Conservation (phyloP, 1,140 invertebrate genomes). For the Papilio polytes region DNA sequence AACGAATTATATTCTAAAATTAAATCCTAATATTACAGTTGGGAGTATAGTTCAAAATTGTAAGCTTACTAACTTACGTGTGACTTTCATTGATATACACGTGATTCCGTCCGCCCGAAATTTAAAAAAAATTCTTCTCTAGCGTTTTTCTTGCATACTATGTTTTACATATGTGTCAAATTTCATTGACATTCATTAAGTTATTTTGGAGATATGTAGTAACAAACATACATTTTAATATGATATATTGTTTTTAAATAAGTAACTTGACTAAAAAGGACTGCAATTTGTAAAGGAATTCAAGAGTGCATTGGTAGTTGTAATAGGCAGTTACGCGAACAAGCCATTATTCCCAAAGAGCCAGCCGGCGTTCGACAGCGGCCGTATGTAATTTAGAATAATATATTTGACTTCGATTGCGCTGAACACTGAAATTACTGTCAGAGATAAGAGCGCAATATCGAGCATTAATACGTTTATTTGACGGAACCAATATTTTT, state of each 20-base stretch:
- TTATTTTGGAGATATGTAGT: too few relatives aligned
- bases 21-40: too few relatives aligned
- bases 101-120: too few relatives aligned
- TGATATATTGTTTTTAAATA: not conserved
- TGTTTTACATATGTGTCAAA: too few relatives aligned
- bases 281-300: not conserved
- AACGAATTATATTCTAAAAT: not conserved
- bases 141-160: too few relatives aligned
- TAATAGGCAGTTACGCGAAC: conserved; percentile 26
- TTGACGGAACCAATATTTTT: not conserved
- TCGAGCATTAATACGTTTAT: conserved; percentile 19
- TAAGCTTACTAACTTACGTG: too few relatives aligned
- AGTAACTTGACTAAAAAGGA: not conserved
- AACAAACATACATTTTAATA: too few relatives aligned
- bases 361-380: conserved; percentile 13
- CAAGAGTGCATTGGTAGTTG: conserved; percentile 9
- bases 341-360: conserved; percentile 27
- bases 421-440: conserved; percentile 21
- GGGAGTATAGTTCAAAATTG: too few relatives aligned
- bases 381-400: conserved; percentile 28
- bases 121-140: too few relatives aligned
- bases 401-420: conserved; percentile 36
- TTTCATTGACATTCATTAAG: too few relatives aligned
- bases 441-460: conserved; percentile 24
- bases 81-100: too few relatives aligned